Base-by-base conservation (phyloP, 2,797 vertebrate species). In the Crocidura indochinensis region DNA sequence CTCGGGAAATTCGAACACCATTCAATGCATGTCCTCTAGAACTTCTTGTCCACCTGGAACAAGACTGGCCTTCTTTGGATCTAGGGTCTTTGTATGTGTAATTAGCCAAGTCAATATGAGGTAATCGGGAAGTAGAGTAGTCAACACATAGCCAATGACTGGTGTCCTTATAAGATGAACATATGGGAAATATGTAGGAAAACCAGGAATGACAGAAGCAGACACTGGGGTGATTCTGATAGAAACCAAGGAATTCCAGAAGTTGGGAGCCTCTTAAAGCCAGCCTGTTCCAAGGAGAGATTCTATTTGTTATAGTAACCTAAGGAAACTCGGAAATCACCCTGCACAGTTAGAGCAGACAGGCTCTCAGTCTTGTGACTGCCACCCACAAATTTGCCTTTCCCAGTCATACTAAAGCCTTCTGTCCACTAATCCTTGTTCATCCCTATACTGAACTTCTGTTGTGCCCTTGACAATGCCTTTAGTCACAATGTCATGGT, bases 51-150 rank as follows among this genome's bases (percentile, higher is more conserved):
- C 49, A 81, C n/a, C 22, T 80, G 3, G 62, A 84, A 76, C 29
- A 60, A 74, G 83, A 8, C 49, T 71, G 90, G 19, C 12, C 19
- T 90, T 91, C 31, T 47, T 80, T 64, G 24, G 22, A 90, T 75
- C 65, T 24, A n/a, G 65, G 56, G 26, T 78, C n/a, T 60, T 69
- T 67, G 62, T 5, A 44, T 27, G 20, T 62, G 2, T 75, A 12
- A 20, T 53, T 14, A 56, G 8, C 71, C 83, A 31, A 38, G 4
- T 73, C 77, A 49, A 49, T 26, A 69, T 7, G 81, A 53, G 15
- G 46, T 64, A 24, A 22, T 46, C 2, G 44, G 38, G 29, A 24
- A 29, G 15, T 27, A 49, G 47, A 6, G 0, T 6, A 44, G 44
- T 2, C 22, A 51, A 20, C 73, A 26, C 56, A 29, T 47, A 60